Percentiles rank a stretch among this genome's conserved stretches.
These are phyloP conservation scores for Portevinia maculata DNA, from an alignment of 2,888 invertebrate genomes.

Conservation along the genomic window DNA sequence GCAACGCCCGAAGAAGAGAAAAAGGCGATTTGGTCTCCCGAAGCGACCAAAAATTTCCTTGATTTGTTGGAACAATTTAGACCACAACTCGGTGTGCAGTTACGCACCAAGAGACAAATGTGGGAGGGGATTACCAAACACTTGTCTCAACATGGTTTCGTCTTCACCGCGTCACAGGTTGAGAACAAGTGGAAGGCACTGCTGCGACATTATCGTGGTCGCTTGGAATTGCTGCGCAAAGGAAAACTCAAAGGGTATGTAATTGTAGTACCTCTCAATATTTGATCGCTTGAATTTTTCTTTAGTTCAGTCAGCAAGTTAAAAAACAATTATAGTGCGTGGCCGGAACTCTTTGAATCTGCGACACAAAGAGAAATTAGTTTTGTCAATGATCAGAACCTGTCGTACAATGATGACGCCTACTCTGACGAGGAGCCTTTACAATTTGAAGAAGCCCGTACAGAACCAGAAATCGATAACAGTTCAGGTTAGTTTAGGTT, in stretches of 20 bases:
- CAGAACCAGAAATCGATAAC: conserved; percentile 2
- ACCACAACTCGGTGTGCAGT: conserved; percentile 43
- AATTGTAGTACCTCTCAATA: neutral
- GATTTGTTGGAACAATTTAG: conserved; percentile 49
- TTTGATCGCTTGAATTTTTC: neutral
- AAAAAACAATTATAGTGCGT: conserved; percentile 10
- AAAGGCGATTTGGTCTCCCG: conserved; percentile 33
- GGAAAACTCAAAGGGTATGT: conserved; percentile 8
- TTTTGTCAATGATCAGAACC: conserved; percentile 57
- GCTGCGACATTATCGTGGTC: conserved; percentile 53
- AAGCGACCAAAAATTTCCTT: conserved; percentile 36
- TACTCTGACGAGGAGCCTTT: conserved; percentile 32
- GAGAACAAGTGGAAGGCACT: conserved; percentile 67
- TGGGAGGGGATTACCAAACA: conserved; percentile 51
- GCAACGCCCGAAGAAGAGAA: too few species aligned
- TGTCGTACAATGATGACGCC: conserved; percentile 56
- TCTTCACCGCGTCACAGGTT: conserved; percentile 30
- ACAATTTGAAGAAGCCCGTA: conserved; percentile 41
- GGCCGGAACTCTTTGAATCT: conserved; percentile 37
- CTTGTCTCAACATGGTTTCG: conserved; percentile 23
- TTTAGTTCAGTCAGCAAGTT: neutral
- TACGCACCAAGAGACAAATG: conserved; percentile 64
- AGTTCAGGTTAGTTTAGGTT: conserved; percentile 4
- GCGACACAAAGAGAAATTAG: conserved; percentile 16
- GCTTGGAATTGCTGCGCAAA: conserved; percentile 45